These are phyloP conservation scores for Monochamus saltuarius DNA, from an alignment of 1,140 invertebrate genomes.

Conservation along the genomic window DNA sequence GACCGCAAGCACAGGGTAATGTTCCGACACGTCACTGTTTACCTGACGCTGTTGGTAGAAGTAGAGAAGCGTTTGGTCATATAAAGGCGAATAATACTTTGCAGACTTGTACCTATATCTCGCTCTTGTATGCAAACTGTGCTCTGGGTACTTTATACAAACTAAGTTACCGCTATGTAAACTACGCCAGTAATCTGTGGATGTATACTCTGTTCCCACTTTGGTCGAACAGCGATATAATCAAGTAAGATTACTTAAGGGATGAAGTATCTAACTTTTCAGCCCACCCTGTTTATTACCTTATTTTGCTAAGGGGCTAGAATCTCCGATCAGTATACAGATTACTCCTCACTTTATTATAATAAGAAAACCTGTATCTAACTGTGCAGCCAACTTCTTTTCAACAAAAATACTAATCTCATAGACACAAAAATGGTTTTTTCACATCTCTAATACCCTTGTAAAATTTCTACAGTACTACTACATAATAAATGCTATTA, in stretches of 20 bases:
- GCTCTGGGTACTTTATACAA: constrained; percentile 35
- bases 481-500: too few relatives aligned
- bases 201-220: constrained; percentile 25
- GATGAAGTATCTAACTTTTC: constrained; percentile 29
- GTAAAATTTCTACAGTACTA: too few relatives aligned
- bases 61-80: constrained; percentile 12
- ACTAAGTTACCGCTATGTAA: constrained; percentile 32
- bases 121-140: constrained; percentile 34
- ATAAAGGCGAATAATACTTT: constrained; percentile 37
- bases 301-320: constrained; percentile 10
- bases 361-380: too few relatives aligned
- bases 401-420: too few relatives aligned
- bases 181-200: constrained; percentile 29
- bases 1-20: too few relatives aligned
- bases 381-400: too few relatives aligned
- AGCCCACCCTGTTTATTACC: constrained; percentile 29
- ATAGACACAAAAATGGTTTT: too few relatives aligned
- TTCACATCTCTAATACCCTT: too few relatives aligned
- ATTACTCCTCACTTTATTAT: too few relatives aligned
- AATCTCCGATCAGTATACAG: too few relatives aligned
- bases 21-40: too few relatives aligned
- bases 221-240: constrained; percentile 27
- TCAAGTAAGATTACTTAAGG: constrained; percentile 24
- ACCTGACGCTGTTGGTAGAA: too few relatives aligned
- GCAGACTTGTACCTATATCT: constrained; percentile 30